phyloP scores from a whole-genome alignment of 2,113 vertebrate genomes.

The Cochlearius cochlearius region DNA sequence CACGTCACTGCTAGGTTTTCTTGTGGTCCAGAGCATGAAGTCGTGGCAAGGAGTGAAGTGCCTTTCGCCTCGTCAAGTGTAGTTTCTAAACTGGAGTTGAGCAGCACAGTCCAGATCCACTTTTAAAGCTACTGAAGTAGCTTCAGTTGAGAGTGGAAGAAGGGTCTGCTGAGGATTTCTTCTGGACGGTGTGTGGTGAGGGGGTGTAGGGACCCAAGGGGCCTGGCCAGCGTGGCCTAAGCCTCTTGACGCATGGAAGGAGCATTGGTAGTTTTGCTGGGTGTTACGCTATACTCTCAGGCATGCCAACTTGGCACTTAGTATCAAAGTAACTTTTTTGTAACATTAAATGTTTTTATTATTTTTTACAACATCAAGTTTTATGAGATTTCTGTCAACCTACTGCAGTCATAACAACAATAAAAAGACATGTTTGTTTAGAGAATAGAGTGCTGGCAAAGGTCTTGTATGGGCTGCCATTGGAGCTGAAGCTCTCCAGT shows the following conservation, averaged over 20 bases:
- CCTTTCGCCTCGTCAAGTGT: not conserved
- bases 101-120: not conserved
- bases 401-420: not conserved
- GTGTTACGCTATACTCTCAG: rapidly evolving
- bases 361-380: not conserved
- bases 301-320: not conserved
- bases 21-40: not conserved
- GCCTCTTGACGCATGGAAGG: rapidly evolving
- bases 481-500: not conserved
- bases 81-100: not conserved
- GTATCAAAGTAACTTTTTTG: not conserved
- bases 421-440: not conserved
- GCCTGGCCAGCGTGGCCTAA: not conserved
- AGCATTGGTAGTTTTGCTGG: not conserved
- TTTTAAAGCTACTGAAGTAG: not conserved
- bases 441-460: not conserved
- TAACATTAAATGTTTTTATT: not conserved
- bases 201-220: not conserved
- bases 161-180: not conserved
- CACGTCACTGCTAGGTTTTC: not conserved
- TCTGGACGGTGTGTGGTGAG: not conserved
- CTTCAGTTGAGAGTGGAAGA: not conserved
- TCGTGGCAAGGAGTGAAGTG: not conserved
- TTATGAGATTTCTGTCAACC: not conserved
- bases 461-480: not conserved